Evolutionary conservation across 2,888 invertebrate species (phyloP), one percentile per base, ranked within the genome.

Genomic region (Pterostichus niger): DNA sequence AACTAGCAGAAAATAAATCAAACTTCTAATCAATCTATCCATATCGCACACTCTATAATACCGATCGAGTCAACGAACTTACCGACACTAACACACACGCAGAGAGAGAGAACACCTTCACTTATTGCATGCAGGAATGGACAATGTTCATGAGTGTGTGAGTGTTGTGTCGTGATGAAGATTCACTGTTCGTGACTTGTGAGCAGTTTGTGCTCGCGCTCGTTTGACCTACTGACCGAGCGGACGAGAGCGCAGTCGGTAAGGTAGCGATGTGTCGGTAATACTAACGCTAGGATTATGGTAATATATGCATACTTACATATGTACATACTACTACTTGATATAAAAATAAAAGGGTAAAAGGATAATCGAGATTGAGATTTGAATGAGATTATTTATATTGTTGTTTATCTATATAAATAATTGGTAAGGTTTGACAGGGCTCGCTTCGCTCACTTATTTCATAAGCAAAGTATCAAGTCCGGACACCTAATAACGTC

Each of bases 141-240:
- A 75, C 49, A 75, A 64, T 64, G 40, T n/a, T 33, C 49, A 35
- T 64, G 35, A 13, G 64, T 56, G 56, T 17, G 17, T 56, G 56
- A 17, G 56, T 17, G 56, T 56, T 13, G 56, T 17, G 17, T 52
- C 52, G 17, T 56, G 68, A 40, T 17, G 68, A 71, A 71, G 44
- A 71, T 71, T 71, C 68, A 71, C 68, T 44, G 13, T 49, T 56
- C 56, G 56, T 56, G 56, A 56, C 56, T 56, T 17, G 49, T 49
- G 49, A 49, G 11, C 49, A n/a, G 49, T n/a, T 49, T 13, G 13
- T 24, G 24, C 24, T 24, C 40, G 46, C 49, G 52, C 11, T 49
- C 75, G 52, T n/a, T 6, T 75, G 75, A 75, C 75, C 75, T 52
- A 75, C 75, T 75, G 75, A 75, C 75, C 75, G 33, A 24, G 44